Percentiles rank a stretch among this genome's conserved stretches.
Evolutionary conservation across 1,140 invertebrate genomes (phyloP).

Genomic region (Gryon sp.): DNA sequence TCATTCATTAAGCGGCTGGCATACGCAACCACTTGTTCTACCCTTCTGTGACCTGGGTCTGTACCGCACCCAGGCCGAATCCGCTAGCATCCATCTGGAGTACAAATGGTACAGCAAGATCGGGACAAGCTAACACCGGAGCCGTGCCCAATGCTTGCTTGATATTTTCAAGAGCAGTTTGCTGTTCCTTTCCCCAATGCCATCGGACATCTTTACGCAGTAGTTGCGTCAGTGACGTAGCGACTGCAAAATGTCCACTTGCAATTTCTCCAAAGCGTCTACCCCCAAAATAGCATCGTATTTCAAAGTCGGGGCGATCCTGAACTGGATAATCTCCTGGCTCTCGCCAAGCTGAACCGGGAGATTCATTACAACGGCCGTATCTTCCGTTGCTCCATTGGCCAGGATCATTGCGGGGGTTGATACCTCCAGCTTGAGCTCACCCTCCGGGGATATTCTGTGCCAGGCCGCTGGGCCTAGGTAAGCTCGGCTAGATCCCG

Average conservation of each 20-base stretch:
- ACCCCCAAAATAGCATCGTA: slow-evolving; percentile 7
- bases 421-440: neutral
- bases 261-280: neutral
- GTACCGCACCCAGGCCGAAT: slow-evolving; percentile 54
- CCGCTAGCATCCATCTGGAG: slow-evolving; percentile 55
- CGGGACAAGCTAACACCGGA: slow-evolving; percentile 12
- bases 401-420: neutral
- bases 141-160: neutral
- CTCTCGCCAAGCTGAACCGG: too few relatives aligned
- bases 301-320: neutral
- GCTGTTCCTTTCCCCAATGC: neutral
- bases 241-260: neutral
- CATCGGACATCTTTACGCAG: neutral
- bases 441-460: too few relatives aligned
- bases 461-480: neutral
- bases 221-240: slow-evolving; percentile 53
- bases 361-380: neutral
- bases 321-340: too few relatives aligned
- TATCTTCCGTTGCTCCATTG: neutral
- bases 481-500: neutral
- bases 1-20: slow-evolving; percentile 52
- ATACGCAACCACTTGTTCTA: slow-evolving; percentile 67
- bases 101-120: slow-evolving; percentile 49
- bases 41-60: slow-evolving; percentile 50
- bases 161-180: neutral